Percentiles rank a stretch among this genome's conserved stretches.
Evolutionary conservation across 2,113 vertebrate species (phyloP).

Genomic region (Macquaria ambigua): DNA sequence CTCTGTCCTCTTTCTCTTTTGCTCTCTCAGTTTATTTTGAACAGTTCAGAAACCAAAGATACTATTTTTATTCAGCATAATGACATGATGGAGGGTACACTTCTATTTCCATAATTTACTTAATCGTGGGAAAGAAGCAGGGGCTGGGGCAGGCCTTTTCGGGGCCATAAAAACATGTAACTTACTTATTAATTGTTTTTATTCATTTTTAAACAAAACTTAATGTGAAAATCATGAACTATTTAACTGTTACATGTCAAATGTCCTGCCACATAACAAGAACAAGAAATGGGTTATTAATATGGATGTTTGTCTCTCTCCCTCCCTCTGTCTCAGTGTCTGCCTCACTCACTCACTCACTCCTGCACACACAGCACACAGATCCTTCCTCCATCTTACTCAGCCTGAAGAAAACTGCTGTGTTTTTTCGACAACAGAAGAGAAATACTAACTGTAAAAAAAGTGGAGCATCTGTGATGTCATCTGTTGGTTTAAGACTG

Average conservation of each 20-base stretch:
- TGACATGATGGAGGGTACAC: neutral
- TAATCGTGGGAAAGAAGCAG: neutral
- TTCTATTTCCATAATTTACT: neutral
- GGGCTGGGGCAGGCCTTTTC: neutral
- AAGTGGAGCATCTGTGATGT: too few species aligned
- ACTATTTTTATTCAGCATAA: neutral
- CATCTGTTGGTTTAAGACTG: too few species aligned
- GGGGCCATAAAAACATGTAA: neutral
- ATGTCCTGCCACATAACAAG: too few species aligned
- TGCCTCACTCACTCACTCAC: neutral
- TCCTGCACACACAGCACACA: neutral
- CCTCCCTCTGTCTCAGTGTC: too few species aligned
- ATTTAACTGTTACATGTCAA: too few species aligned
- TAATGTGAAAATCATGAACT: neutral
- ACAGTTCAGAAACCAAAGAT: neutral
- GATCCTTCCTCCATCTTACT: neutral
- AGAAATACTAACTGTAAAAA: too few species aligned
- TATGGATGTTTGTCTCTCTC: too few species aligned
- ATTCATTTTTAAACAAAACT: neutral
- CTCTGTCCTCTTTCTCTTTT: neutral
- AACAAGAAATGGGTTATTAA: too few species aligned
- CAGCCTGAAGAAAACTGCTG: too few species aligned
- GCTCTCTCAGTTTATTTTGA: conserved; percentile 2
- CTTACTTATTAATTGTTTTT: neutral
- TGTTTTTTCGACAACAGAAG: too few species aligned